Evolutionary conservation across 2,797 vertebrate genomes (phyloP).

Genomic region (Hapalemur alaotrensis): DNA sequence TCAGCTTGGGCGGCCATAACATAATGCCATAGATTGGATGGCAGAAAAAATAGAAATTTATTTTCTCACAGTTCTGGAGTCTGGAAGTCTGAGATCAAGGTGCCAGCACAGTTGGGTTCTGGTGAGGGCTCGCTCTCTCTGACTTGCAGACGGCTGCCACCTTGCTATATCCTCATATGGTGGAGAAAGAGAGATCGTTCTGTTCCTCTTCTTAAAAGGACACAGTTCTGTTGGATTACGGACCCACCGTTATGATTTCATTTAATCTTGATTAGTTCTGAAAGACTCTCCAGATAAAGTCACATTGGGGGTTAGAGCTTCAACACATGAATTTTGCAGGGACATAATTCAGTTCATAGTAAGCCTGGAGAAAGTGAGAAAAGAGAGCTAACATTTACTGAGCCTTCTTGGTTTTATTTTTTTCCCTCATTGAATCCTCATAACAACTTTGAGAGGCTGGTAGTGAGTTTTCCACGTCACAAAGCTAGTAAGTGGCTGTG

Average conservation of each 20-base stretch:
- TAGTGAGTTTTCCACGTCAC: background rate
- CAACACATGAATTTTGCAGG: background rate
- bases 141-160: background rate
- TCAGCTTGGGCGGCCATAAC: background rate
- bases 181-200: background rate
- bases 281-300: background rate
- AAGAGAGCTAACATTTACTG: background rate
- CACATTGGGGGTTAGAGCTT: background rate
- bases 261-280: background rate
- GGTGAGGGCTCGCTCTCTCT: background rate
- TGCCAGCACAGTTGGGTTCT: background rate
- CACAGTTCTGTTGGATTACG: background rate
- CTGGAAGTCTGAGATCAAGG: background rate
- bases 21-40: background rate
- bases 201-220: background rate
- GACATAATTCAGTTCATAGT: background rate
- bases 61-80: background rate
- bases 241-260: background rate
- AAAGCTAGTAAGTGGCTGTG: background rate
- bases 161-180: background rate
- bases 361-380: background rate
- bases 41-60: background rate
- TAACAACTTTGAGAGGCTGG: background rate
- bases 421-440: background rate
- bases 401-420: background rate